Base-by-base conservation (phyloP, 2,888 invertebrate genomes). In the Caenorhabditis plicata region DNA sequence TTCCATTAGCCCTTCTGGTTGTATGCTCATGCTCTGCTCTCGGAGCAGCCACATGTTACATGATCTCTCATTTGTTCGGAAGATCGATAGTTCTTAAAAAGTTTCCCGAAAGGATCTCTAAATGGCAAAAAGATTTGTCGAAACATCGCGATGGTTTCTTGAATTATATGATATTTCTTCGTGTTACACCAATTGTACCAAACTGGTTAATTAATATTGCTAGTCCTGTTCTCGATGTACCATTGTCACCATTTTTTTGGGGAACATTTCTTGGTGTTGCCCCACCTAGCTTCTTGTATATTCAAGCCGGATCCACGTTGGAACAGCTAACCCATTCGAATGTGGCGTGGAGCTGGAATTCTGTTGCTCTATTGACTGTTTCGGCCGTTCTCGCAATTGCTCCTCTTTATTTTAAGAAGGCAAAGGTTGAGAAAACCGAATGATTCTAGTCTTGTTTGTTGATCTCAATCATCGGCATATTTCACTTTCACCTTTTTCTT, bases 151-250 rank as follows among this genome's bases (percentile, higher is more conserved):
- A 90, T 73, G 89, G 94, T 82, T 85, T 99, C 67, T 86, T 98
- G 57, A 92, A 92, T 84, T 99, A 98, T 82, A 91, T 99, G 75
- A 87, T 99, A 80, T 98, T 99, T 83, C 85, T 98, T 71, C 87
- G 98, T 71, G 90, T 98, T 80, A 98, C 98, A 23, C 98, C 98
- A 47, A 88, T 98, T 81, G 85, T 98, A 75, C 98, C 98, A 7
- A 98, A 99, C 83, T 98, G 98, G 98, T 95, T 98, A 82, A 95
- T 95, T 69, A 95, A 95, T 84, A 86, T 98, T 81, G 88, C 91
- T 0, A 91, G 95, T 63, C 98, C 98, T 33, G 90, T 99, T 31
- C 90, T 98, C 76, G 92, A 93, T 73, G 95, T 99, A 31, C 94
- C 95, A 1, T 83, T 96, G 60, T 80, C 87, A 65, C 91, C 92